Conservation (phyloP, 2,797 vertebrate genomes). For the Adrianichthys oophorus region DNA sequence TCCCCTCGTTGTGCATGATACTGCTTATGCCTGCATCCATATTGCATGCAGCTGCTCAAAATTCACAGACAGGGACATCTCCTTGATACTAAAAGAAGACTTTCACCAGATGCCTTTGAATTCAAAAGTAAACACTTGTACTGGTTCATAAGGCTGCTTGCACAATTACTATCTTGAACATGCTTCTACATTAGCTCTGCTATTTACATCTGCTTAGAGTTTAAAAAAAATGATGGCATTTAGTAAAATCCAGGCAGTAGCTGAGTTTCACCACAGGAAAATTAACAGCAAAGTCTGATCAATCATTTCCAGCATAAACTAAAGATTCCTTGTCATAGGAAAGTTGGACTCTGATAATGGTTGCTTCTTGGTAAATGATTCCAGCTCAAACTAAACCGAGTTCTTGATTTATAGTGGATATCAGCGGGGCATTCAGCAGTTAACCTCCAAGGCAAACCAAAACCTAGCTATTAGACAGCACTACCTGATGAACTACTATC, state of each 20-base stretch:
- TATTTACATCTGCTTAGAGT: too few relatives aligned
- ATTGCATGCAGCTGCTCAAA: not conserved
- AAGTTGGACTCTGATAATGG: conserved; percentile 26
- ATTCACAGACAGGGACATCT: conserved; percentile 1
- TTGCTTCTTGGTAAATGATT: conserved; percentile 48
- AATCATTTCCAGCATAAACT: conserved; percentile 24
- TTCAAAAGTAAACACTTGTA: conserved; percentile 5
- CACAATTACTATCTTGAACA: not conserved
- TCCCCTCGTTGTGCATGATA: not conserved
- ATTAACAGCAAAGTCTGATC: conserved; percentile 29
- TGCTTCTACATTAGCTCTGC: not conserved
- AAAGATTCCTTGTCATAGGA: conserved; percentile 20
- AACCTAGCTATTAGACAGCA: conserved; percentile 24
- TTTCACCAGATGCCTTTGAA: conserved; percentile 11
- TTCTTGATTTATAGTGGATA: conserved; percentile 57
- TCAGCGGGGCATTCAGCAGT: conserved; percentile 50
- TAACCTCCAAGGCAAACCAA: conserved; percentile 37
- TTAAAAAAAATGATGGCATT: too few relatives aligned
- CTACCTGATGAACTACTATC: conserved; percentile 43
- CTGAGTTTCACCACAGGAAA: conserved; percentile 20
- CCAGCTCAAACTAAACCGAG: conserved; percentile 61
- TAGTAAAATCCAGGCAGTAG: too few relatives aligned
- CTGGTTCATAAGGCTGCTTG: not conserved
- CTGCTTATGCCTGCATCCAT: not conserved
- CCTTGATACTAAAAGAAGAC: conserved; percentile 5